Evolutionary conservation across 2,797 vertebrate genomes (phyloP).

Genomic region (Garrulus glandarius): DNA sequence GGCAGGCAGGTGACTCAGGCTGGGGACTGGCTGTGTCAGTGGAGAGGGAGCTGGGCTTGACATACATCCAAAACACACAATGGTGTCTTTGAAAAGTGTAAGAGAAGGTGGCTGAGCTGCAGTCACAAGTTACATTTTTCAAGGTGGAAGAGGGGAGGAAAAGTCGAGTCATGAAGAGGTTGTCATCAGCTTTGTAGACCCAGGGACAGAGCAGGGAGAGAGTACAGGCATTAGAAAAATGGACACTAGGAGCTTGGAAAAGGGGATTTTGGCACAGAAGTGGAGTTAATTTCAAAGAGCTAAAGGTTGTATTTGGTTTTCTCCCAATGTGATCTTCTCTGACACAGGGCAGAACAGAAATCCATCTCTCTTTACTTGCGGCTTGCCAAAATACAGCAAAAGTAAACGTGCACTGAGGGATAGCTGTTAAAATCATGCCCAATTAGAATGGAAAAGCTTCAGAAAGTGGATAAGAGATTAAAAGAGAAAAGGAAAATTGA

Average conservation of each 20-base stretch:
- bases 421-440: neutral
- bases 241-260: neutral
- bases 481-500: neutral
- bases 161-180: neutral
- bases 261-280: neutral
- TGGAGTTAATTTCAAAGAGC: neutral
- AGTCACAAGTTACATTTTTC: constrained; percentile 4
- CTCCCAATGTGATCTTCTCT: neutral
- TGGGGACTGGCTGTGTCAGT: neutral
- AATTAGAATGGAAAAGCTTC: neutral
- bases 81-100: neutral
- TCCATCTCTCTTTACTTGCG: neutral
- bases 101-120: neutral
- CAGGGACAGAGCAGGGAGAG: neutral
- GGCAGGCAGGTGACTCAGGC: constrained; percentile 35
- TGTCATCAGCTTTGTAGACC: neutral
- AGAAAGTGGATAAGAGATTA: neutral
- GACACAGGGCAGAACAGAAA: neutral
- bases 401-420: neutral
- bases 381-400: neutral
- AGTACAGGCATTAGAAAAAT: neutral
- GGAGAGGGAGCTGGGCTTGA: neutral
- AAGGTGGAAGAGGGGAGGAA: neutral
- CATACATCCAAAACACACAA: neutral
- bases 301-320: neutral